phyloP scores from a whole-genome alignment of 92 coral and sea anemone species.

The Actinernus sp. region DNA sequence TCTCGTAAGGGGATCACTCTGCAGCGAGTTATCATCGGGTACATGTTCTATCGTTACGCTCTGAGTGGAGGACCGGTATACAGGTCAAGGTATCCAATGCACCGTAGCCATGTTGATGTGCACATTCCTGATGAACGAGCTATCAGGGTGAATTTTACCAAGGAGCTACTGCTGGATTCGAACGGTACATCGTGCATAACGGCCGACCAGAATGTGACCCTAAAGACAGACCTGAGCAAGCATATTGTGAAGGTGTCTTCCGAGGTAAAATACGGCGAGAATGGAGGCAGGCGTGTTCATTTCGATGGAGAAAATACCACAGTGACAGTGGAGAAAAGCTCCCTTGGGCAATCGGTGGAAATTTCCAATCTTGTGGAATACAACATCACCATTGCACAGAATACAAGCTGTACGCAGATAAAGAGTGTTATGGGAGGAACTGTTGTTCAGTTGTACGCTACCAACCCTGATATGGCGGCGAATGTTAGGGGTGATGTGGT shows the following conservation, averaged over 20 bases:
- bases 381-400: constrained; percentile 16
- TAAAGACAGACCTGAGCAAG: background rate
- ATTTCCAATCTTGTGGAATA: constrained; percentile 11
- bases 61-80: constrained; percentile 11
- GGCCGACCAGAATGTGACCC: background rate
- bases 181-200: constrained; percentile 13
- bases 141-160: constrained; percentile 9
- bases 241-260: background rate
- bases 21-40: constrained; percentile 9
- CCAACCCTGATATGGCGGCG: constrained; percentile 25
- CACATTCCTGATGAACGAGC: constrained; percentile 40
- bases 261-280: background rate
- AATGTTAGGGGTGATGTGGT: background rate
- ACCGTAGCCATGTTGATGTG: constrained; percentile 18
- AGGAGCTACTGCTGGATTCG: constrained; percentile 25
- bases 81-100: constrained; percentile 14
- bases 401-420: constrained; percentile 32
- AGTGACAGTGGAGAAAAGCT: background rate
- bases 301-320: constrained; percentile 24
- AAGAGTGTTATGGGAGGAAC: constrained; percentile 24
- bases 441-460: constrained; percentile 18
- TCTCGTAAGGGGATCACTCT: background rate
- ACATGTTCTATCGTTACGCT: constrained; percentile 21
- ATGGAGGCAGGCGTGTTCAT: background rate
- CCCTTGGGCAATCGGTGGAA: constrained; percentile 6